Evolutionary conservation across 2,113 vertebrate species (phyloP), one percentile per base, ranked within the genome.

Genomic region (Puntigrus tetrazona): DNA sequence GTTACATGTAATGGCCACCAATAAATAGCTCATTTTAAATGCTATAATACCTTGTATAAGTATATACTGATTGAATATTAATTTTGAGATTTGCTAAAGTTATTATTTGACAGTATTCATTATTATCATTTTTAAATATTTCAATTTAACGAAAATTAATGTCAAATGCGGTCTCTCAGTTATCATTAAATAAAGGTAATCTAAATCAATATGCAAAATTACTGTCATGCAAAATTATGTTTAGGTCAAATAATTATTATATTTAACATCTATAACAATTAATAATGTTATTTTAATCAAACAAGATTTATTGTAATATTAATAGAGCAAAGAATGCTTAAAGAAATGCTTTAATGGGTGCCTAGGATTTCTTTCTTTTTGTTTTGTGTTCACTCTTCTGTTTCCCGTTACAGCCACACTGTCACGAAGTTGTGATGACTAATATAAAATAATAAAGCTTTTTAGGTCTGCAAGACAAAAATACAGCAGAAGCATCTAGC

Each of bases 391-490:
- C 20, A 57, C 2, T 57, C 59, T 52, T 47, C 47, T 16, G 25
- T 77, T 78, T 82, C 72, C 72, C 78, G 57, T n/a, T 38, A 78
- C 27, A 70, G 57, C 31, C 65, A 74, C 77, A 61, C 73, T 80
- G 76, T 79, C 84, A 69, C 63, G 59, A 85, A 83, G 36, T 86
- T 82, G 61, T 10, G 55, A 76, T 87, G 72, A 72, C 87, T 90
- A 87, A 86, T 88, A 38, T 61, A 69, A 87, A 10, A 57, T 74
- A 82, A 87, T 61, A 85, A 90, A 86, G 22, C 80, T 20, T 16
- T 59, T 59, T 76, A 57, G 81, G 86, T 45, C 78, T 87, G 75
- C 67, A 81, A 63, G 47, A 59, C 43, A 59, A 81, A 63, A 85
- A 78, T 59, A 80, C 31, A 27, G 85, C 36, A 84, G 27, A 89